These are phyloP conservation scores for Diorhabda elongata DNA, from an alignment of 1,140 invertebrate species.

Conservation along the genomic window DNA sequence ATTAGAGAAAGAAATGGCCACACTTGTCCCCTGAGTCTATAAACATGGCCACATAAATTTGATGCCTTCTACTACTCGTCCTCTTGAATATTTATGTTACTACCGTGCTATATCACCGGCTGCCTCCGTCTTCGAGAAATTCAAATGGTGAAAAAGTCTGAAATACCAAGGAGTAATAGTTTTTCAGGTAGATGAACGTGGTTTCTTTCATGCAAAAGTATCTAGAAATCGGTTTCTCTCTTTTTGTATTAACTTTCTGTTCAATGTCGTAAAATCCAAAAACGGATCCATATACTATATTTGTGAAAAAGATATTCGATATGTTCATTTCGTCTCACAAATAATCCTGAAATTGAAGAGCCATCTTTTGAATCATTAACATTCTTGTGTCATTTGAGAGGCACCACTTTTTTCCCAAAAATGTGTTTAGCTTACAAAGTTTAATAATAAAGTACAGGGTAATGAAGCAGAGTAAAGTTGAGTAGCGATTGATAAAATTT, in stretches of 20 bases:
- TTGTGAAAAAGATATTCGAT: too few species aligned
- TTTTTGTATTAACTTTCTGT: not conserved
- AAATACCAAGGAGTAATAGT: slow-evolving; percentile 8
- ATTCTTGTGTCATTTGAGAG: too few species aligned
- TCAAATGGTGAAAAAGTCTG: slow-evolving; percentile 5
- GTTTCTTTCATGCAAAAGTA: slow-evolving; percentile 1
- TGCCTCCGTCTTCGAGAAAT: slow-evolving; percentile 10
- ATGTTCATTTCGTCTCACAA: too few species aligned
- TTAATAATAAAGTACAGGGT: too few species aligned
- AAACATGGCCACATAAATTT: slow-evolving; percentile 45
- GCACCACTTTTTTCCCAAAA: too few species aligned
- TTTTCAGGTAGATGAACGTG: slow-evolving; percentile 11
- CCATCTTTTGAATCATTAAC: too few species aligned
- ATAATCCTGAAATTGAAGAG: too few species aligned
- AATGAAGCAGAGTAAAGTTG: too few species aligned
- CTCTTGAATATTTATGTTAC: slow-evolving; percentile 40
- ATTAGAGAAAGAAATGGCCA: slow-evolving; percentile 42
- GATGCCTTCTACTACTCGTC: slow-evolving; percentile 36
- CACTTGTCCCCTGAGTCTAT: slow-evolving; percentile 43
- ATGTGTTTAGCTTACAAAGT: too few species aligned
- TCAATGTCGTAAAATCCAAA: not conserved
- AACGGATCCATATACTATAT: too few species aligned
- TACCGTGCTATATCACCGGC: slow-evolving; percentile 35
- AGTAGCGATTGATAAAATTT: too few species aligned
- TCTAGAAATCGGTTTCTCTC: not conserved